Conservation (phyloP, 2,113 vertebrate genomes). For the Pseudorectes ferrugineus region DNA sequence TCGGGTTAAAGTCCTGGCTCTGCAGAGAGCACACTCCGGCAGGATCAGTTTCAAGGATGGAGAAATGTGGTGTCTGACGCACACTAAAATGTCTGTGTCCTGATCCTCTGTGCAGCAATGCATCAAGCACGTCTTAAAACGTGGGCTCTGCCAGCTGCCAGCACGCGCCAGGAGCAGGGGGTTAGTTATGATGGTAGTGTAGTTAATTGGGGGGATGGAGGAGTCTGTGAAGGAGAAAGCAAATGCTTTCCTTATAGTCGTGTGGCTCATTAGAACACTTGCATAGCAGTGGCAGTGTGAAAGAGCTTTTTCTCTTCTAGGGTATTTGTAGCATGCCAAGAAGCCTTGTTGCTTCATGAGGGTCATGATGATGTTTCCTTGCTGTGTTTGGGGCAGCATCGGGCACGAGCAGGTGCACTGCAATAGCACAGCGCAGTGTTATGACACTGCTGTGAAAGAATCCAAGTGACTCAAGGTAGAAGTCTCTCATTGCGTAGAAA, state of each 20-base stretch:
- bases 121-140: background rate
- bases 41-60: conserved; percentile 58
- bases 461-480: background rate
- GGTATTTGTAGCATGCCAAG: background rate
- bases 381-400: background rate
- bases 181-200: background rate
- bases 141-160: background rate
- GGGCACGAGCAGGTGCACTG: background rate
- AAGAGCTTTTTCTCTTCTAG: background rate
- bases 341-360: background rate
- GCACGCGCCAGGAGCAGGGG: background rate
- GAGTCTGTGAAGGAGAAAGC: background rate
- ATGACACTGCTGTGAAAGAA: background rate
- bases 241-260: background rate
- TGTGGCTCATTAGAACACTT: background rate
- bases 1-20: conserved; percentile 43
- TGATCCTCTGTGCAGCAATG: background rate
- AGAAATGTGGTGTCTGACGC: conserved; percentile 52
- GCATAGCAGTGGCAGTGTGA: background rate
- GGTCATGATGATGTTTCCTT: background rate
- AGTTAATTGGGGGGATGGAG: background rate
- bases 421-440: background rate
- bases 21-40: conserved; percentile 22
- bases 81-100: conserved; percentile 29
- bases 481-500: background rate